Percentiles rank a stretch among this genome's conserved stretches.
These are phyloP conservation scores for Drosophila littoralis DNA, from an alignment of 1,140 invertebrate genomes.

Conservation along the genomic window DNA sequence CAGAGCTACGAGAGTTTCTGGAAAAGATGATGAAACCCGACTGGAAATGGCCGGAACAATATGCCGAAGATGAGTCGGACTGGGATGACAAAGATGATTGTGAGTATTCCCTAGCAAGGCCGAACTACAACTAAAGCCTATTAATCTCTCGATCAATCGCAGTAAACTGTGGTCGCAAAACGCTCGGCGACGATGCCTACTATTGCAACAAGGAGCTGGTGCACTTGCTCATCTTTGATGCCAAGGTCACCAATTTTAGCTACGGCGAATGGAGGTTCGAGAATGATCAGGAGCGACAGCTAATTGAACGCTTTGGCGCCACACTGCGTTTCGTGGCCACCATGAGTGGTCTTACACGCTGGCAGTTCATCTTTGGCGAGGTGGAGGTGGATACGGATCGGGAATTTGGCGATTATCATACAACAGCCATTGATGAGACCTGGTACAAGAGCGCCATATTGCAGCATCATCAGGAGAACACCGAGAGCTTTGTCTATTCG, in stretches of 20 bases:
- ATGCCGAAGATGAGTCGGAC: conserved; percentile 80
- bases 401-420: conserved; percentile 92
- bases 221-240: conserved; percentile 94
- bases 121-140: background rate
- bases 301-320: conserved; percentile 88
- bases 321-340: conserved; percentile 93
- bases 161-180: conserved; percentile 87
- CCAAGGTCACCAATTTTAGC: conserved; percentile 90
- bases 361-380: conserved; percentile 89
- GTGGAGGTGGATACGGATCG: conserved; percentile 85
- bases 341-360: conserved; percentile 93
- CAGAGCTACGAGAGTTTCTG: conserved; percentile 91
- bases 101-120: conserved; percentile 7
- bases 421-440: conserved; percentile 93
- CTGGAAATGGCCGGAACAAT: conserved; percentile 87
- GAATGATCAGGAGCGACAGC: conserved; percentile 85
- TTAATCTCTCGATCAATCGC: background rate
- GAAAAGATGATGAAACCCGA: conserved; percentile 86
- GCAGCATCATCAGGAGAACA: conserved; percentile 89
- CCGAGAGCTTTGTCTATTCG: conserved; percentile 90
- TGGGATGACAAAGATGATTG: conserved; percentile 68
- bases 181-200: conserved; percentile 89
- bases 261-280: conserved; percentile 88
- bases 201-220: conserved; percentile 94
- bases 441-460: conserved; percentile 97